Percentiles rank a stretch among this genome's conserved stretches.
These are phyloP conservation scores for Holacanthella duospinosa DNA, from an alignment of 2,888 invertebrate genomes.

Conservation along the genomic window DNA sequence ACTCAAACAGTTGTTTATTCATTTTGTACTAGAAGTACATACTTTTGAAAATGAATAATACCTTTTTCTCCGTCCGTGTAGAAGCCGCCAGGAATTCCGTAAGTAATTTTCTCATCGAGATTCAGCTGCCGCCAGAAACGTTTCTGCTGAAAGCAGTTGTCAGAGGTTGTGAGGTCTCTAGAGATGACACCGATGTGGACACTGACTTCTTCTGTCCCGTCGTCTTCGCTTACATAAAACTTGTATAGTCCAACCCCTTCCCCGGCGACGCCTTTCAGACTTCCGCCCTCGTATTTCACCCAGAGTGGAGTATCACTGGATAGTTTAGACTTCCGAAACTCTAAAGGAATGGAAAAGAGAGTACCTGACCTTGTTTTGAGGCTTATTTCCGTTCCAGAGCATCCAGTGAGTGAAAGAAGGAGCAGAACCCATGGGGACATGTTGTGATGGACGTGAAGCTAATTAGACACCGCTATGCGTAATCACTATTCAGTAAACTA, in stretches of 20 bases:
- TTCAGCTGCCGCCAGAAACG: neutral
- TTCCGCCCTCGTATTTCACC: neutral
- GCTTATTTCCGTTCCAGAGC: neutral
- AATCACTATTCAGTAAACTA: no score
- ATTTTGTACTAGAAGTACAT: no score
- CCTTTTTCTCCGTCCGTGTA: neutral
- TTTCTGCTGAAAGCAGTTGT: neutral
- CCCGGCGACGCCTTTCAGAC: neutral
- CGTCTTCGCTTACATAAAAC: neutral
- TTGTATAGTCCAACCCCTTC: neutral
- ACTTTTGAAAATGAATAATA: no score
- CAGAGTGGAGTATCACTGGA: neutral
- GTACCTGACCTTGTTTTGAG: neutral
- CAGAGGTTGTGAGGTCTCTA: neutral
- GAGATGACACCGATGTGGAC: neutral
- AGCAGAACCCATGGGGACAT: neutral
- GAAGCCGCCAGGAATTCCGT: neutral
- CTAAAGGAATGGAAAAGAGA: neutral
- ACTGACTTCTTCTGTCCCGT: neutral
- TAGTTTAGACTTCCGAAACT: neutral
- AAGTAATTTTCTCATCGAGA: neutral
- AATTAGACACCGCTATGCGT: no score
- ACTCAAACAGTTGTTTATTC: no score
- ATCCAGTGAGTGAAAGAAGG: neutral
- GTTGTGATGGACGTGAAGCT: no score